phyloP scores from a whole-genome alignment of 64 coral and sea anemone genomes.

The Stichodactyla mertensii region DNA sequence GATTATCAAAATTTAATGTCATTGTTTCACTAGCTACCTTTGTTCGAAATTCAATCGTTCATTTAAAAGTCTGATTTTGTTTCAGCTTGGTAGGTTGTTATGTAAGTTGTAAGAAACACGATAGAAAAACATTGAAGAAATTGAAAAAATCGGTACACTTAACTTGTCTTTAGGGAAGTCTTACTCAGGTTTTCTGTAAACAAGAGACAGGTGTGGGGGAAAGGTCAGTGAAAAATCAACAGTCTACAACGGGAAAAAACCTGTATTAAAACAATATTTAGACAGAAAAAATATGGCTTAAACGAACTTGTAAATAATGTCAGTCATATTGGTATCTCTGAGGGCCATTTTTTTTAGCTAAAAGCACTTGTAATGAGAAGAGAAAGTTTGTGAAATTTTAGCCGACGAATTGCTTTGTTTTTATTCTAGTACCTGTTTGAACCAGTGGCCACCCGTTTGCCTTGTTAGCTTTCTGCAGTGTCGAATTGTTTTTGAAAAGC shows the following conservation, averaged over 20 bases:
- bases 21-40: not conserved
- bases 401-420: not conserved
- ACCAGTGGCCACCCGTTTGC: constrained; percentile 12
- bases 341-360: not conserved
- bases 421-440: not conserved
- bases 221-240: not conserved
- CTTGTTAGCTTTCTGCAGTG: not conserved
- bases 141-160: too few species aligned
- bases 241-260: not conserved
- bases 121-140: too few species aligned
- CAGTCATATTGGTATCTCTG: not conserved
- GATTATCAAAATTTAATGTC: not conserved
- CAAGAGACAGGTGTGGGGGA: not conserved
- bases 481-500: not conserved
- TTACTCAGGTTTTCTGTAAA: not conserved
- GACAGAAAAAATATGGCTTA: too few species aligned
- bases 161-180: not conserved
- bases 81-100: too few species aligned
- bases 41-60: too few species aligned
- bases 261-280: not conserved
- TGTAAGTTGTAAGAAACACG: too few species aligned
- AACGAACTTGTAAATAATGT: not conserved
- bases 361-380: not conserved
- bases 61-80: too few species aligned
- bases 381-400: not conserved